A percentile compares a stretch with the other conserved stretches of the same genome.
Conservation (phyloP, 2,888 invertebrate species). For the Fissipunctia ypsillon region DNA sequence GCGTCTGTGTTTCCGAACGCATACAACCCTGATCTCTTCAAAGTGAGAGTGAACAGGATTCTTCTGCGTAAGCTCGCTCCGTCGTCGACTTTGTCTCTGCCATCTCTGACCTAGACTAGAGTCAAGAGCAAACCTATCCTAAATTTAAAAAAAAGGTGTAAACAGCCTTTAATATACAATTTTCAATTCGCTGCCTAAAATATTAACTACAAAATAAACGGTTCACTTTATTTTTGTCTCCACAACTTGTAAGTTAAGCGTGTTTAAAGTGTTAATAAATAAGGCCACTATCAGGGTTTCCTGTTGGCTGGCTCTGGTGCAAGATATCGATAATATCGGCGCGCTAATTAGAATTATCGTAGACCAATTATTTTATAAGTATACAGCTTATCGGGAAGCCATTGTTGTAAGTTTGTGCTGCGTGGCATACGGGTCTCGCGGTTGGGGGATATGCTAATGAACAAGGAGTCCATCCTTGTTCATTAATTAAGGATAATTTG, state of each 20-base stretch:
- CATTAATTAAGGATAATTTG: neutral
- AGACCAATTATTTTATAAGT: constrained; percentile 89
- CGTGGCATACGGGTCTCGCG: constrained; percentile 70
- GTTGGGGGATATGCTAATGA: constrained; percentile 27
- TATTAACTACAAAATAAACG: constrained; percentile 11
- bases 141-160: too few relatives aligned
- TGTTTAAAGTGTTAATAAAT: constrained; percentile 62
- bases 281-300: constrained; percentile 75
- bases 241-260: constrained; percentile 27
- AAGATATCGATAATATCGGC: constrained; percentile 85
- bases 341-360: constrained; percentile 88
- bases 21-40: too few relatives aligned
- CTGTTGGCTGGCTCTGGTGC: constrained; percentile 74
- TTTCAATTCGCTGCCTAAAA: neutral
- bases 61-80: too few relatives aligned
- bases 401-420: constrained; percentile 80
- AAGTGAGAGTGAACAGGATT: too few relatives aligned
- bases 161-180: neutral
- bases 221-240: constrained; percentile 19
- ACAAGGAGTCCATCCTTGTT: too few relatives aligned
- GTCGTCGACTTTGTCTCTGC: too few relatives aligned
- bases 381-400: constrained; percentile 81
- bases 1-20: too few relatives aligned
- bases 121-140: too few relatives aligned
- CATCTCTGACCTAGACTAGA: too few relatives aligned